These are phyloP conservation scores for Chiridota heheva DNA, from an alignment of 35 echinoderm and acorn worm genomes.

Conservation along the genomic window DNA sequence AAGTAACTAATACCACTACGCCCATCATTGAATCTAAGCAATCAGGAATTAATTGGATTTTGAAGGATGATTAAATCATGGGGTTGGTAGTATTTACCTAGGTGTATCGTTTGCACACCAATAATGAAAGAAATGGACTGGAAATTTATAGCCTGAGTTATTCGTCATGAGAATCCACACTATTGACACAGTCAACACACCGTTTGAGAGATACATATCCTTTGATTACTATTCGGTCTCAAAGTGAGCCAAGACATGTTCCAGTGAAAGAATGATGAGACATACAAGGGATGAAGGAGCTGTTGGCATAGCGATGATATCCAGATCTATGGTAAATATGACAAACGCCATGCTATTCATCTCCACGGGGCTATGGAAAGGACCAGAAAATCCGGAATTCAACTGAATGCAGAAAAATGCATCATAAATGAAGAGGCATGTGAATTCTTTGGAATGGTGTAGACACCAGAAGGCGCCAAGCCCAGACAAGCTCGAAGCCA, in stretches of 20 bases:
- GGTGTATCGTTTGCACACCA: too few species aligned
- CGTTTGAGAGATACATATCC: conserved; percentile 52
- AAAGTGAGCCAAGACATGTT: conserved; percentile 38
- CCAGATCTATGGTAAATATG: conserved; percentile 26
- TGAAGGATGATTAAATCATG: too few species aligned
- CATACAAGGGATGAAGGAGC: conserved; percentile 39
- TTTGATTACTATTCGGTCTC: conserved; percentile 51
- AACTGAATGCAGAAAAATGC: conserved; percentile 1
- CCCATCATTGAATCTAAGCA: too few species aligned
- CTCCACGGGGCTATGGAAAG: conserved; percentile 13
- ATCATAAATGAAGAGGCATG: conserved; percentile 14
- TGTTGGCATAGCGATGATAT: conserved; percentile 33
- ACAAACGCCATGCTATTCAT: conserved; percentile 30
- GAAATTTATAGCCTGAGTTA: too few species aligned
- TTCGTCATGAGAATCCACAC: too few species aligned
- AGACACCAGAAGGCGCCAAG: neutral
- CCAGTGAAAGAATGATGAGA: conserved; percentile 17
- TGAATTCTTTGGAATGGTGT: neutral
- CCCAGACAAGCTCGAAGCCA: conserved; percentile 2
- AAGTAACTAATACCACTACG: too few species aligned
- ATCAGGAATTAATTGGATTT: too few species aligned
- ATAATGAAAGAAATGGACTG: too few species aligned
- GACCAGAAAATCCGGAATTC: neutral
- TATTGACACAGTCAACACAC: conserved; percentile 56
- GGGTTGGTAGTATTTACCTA: conserved; percentile 38